Evolutionary conservation across 2,797 vertebrate genomes (phyloP), one percentile per base, ranked within the genome.

Genomic region (Cyprinella venusta): DNA sequence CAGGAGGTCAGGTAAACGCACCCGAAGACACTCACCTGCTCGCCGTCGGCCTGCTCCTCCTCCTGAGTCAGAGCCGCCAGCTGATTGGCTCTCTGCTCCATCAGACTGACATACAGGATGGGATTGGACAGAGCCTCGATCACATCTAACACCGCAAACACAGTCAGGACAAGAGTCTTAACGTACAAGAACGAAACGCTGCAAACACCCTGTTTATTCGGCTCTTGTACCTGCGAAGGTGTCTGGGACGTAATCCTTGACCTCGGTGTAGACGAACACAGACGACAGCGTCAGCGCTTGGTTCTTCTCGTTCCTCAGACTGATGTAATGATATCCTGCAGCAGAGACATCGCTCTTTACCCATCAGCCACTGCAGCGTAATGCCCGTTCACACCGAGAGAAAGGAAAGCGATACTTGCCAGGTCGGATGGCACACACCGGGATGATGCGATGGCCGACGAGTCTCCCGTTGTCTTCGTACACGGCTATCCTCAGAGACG

Each of bases 381-480:
- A 74, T 21, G 50, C 12, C 6, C 3, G 7, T 21, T 36, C 30
- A 15, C 50, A n/a, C 1, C 2, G 4, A 54, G 71, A 74, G 71
- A n/a, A 54, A 74, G 5, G 3, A 36, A 36, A 38, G 16, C 4
- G 56, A 77, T 64, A 19, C 86, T 82, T 92, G 95, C 98, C 98
- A 95, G 98, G 98, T 72, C 98, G 95, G 89, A 99, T 97, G 81
- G 98, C 97, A 72, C 96, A 97, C 24, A 99, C 97, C 0, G 98
- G 98, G 85, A 99, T 94, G 93, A 99, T 97, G 21, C 97, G 95
- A 69, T 99, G 98, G 59, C 98, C 98, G 0, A 99, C 99, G 82
- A 97, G 98, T 89, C 97, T 99, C n/a, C 98, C 97, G 87, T 96
- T 97, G 93, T 99, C 98, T 89, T 99, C 98, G 90, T 97, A 99